phyloP scores from a whole-genome alignment of 2,888 invertebrate genomes.

The Mayetiola destructor region DNA sequence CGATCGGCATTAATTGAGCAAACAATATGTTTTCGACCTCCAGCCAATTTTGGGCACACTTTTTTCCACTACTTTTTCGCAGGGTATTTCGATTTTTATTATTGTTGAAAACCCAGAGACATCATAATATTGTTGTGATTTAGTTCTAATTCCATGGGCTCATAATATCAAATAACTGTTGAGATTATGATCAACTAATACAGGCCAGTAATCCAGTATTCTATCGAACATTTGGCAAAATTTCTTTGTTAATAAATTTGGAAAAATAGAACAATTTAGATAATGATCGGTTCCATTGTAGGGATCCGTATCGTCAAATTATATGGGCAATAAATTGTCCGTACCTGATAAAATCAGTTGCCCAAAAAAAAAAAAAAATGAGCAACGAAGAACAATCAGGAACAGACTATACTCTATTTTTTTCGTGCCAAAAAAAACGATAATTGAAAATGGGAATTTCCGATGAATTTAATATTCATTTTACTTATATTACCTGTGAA shows the following conservation, averaged over 20 bases:
- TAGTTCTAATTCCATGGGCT: not conserved
- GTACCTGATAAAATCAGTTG: no score
- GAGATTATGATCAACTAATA: not conserved
- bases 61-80: no score
- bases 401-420: no score
- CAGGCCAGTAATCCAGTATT: no score
- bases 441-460: no score
- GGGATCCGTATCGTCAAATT: constrained; percentile 17
- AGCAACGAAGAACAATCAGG: no score
- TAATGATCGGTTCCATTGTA: not conserved
- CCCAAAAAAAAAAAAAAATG: not conserved
- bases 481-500: no score
- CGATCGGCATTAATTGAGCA: constrained; percentile 6
- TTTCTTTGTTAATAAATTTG: no score
- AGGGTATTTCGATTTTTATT: not conserved
- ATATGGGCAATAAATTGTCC: constrained; percentile 20
- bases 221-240: no score
- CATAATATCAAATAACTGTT: constrained; percentile 1
- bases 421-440: no score
- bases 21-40: constrained; percentile 10
- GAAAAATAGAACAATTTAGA: constrained; percentile 13
- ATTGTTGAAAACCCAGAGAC: not conserved
- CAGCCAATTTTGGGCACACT: not conserved
- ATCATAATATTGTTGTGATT: not conserved
- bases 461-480: no score